These are phyloP conservation scores for Mythimna impura DNA, from an alignment of 2,888 invertebrate species.

Conservation along the genomic window DNA sequence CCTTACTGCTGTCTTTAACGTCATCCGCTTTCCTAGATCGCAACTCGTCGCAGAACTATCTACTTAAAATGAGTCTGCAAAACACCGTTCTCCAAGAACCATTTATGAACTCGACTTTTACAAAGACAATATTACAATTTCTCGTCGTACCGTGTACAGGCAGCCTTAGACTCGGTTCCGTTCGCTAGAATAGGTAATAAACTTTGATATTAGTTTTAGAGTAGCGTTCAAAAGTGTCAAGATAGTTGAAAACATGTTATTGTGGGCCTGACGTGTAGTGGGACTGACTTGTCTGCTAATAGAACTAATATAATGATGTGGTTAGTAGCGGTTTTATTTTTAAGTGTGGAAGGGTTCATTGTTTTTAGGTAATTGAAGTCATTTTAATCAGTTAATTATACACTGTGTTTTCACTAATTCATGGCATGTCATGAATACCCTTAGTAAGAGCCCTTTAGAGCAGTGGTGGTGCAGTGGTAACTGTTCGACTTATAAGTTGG, in stretches of 20 bases:
- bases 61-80: not conserved
- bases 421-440: too few species aligned
- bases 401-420: not conserved
- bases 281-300: conserved; percentile 58
- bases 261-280: conserved; percentile 62
- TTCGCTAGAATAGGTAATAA: conserved; percentile 75
- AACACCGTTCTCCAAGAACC: conserved; percentile 6
- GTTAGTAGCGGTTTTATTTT: conserved; percentile 18
- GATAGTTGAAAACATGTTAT: conserved; percentile 72
- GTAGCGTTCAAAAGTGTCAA: conserved; percentile 78
- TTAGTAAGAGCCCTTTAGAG: too few species aligned
- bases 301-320: conserved; percentile 44
- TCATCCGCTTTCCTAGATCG: not conserved
- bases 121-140: conserved; percentile 9
- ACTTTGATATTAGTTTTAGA: conserved; percentile 80
- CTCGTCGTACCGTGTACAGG: conserved; percentile 13
- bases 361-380: not conserved
- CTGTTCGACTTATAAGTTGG: too few species aligned
- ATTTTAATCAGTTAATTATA: not conserved
- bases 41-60: not conserved
- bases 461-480: too few species aligned
- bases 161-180: conserved; percentile 56
- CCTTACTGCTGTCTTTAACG: not conserved
- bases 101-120: not conserved
- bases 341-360: too few species aligned